These are phyloP conservation scores for Chironomus striatipennis DNA, from an alignment of 1,140 invertebrate genomes.

Conservation along the genomic window DNA sequence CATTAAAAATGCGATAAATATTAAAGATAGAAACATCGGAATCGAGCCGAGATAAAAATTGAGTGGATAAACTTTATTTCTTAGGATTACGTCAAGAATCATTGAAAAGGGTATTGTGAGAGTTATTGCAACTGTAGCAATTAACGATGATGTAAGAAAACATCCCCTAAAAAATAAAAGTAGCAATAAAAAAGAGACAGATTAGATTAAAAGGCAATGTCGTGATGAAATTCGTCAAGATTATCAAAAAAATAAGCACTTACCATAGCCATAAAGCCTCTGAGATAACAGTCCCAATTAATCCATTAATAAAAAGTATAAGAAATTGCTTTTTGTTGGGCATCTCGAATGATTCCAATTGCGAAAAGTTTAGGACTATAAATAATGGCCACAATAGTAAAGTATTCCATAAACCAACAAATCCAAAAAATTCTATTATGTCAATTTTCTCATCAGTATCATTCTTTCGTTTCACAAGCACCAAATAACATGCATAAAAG, in stretches of 20 bases:
- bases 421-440: slow-evolving; percentile 86
- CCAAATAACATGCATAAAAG: slow-evolving; percentile 76
- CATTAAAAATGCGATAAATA: slow-evolving; percentile 63
- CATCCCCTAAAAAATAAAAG: slow-evolving; percentile 57
- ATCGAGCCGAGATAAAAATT: slow-evolving; percentile 72
- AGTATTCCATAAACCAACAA: slow-evolving; percentile 78
- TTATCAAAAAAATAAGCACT: slow-evolving; percentile 28
- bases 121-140: slow-evolving; percentile 73
- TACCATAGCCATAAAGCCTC: slow-evolving; percentile 85
- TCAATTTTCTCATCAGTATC: slow-evolving; percentile 82
- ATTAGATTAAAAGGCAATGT: no score
- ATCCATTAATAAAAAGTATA: slow-evolving; percentile 69
- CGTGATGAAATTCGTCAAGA: slow-evolving; percentile 24
- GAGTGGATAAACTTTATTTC: slow-evolving; percentile 60
- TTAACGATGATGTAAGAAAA: slow-evolving; percentile 78
- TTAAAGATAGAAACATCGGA: slow-evolving; percentile 69
- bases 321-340: slow-evolving; percentile 70
- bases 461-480: slow-evolving; percentile 69
- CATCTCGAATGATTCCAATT: slow-evolving; percentile 70
- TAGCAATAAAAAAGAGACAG: slow-evolving; percentile 28
- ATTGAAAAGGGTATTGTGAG: slow-evolving; percentile 79
- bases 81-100: slow-evolving; percentile 69
- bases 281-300: slow-evolving; percentile 79
- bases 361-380: slow-evolving; percentile 69
- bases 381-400: slow-evolving; percentile 79